Evolutionary conservation across 2,888 invertebrate genomes (phyloP).

Genomic region (Tipula helvola): DNA sequence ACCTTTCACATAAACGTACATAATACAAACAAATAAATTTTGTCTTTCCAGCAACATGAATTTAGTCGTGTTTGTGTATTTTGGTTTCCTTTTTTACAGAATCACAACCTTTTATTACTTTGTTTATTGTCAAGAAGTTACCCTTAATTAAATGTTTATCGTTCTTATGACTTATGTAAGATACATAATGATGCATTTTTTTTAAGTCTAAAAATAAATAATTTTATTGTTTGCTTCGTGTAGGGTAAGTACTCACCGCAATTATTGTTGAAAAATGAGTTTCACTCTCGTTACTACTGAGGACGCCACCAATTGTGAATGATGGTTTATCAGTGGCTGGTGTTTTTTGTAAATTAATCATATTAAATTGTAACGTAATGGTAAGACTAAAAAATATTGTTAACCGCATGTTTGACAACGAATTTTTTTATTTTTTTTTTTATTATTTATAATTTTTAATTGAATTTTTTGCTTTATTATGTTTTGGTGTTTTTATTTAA

Average conservation of each 20-base stretch:
- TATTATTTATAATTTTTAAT: conserved; percentile 7
- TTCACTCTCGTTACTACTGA: conserved; percentile 71
- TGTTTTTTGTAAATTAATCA: conserved; percentile 16
- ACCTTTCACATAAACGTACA: too few relatives aligned
- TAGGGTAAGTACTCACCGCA: conserved; percentile 47
- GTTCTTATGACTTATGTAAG: too few relatives aligned
- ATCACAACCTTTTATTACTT: too few relatives aligned
- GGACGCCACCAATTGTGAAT: conserved; percentile 82
- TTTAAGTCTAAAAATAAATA: background rate
- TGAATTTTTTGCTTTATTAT: conserved; percentile 7
- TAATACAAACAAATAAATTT: too few relatives aligned
- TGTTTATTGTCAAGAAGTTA: too few relatives aligned
- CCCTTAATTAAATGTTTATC: too few relatives aligned
- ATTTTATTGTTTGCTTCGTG: background rate
- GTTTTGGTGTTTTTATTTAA: conserved; percentile 5
- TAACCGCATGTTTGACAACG: conserved; percentile 7
- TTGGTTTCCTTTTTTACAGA: too few relatives aligned
- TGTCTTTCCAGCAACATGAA: too few relatives aligned
- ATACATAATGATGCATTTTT: too few relatives aligned
- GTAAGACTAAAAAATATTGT: conserved; percentile 7
- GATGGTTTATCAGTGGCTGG: conserved; percentile 43
- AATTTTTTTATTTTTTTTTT: background rate
- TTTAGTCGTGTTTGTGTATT: too few relatives aligned
- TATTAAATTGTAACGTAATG: conserved; percentile 12
- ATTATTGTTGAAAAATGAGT: conserved; percentile 72